phyloP scores from a whole-genome alignment of 2,888 invertebrate genomes.

The Kuschelorhynchus macadamiae region DNA sequence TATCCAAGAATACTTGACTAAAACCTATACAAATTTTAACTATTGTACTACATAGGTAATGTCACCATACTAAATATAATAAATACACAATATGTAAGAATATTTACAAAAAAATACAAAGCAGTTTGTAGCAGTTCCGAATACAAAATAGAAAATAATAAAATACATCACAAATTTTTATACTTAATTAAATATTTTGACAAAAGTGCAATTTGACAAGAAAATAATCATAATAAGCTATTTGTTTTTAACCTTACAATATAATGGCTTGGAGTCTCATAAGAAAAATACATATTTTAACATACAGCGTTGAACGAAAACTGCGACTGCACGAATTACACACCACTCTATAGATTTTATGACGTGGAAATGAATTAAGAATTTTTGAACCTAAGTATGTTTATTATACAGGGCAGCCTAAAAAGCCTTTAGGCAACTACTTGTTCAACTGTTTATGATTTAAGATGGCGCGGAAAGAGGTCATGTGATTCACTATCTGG shows the following conservation, averaged over 20 bases:
- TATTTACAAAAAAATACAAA: conserved; percentile 42
- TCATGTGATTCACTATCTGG: no score
- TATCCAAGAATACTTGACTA: conserved; percentile 2
- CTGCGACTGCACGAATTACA: no score
- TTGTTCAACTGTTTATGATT: no score
- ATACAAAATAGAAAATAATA: conserved; percentile 19
- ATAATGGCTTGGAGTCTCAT: background rate
- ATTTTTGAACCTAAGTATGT: no score
- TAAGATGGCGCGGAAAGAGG: no score
- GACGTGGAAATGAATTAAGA: no score
- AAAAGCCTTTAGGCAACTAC: no score
- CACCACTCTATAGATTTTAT: no score
- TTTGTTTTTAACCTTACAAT: background rate
- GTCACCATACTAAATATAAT: conserved; percentile 33
- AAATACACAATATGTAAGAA: conserved; percentile 31
- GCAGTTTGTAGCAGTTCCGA: conserved; percentile 22
- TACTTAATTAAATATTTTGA: conserved; percentile 14
- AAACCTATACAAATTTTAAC: conserved; percentile 9
- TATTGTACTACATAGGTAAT: conserved; percentile 34
- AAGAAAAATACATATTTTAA: no score
- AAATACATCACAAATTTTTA: conserved; percentile 27
- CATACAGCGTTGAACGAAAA: background rate
- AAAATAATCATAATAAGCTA: conserved; percentile 6
- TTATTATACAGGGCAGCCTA: no score
- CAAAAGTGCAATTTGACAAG: conserved; percentile 8